Conservation (phyloP, 2,113 vertebrate genomes). For the Aix galericulata region DNA sequence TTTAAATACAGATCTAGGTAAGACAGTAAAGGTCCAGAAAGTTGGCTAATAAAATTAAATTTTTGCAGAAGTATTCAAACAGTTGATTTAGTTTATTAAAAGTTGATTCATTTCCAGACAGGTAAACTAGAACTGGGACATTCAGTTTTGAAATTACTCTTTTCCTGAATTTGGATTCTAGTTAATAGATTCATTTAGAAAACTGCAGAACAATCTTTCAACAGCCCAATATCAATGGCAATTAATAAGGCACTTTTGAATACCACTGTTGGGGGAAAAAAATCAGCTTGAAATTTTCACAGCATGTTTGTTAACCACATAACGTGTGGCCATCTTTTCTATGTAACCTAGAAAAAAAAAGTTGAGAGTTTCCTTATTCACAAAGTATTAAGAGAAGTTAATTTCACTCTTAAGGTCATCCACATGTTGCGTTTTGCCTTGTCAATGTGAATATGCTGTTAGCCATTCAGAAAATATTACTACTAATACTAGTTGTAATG, state of each 20-base stretch:
- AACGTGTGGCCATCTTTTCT: background rate
- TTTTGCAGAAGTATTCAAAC: background rate
- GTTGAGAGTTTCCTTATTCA: background rate
- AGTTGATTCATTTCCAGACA: background rate
- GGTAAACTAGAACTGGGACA: background rate
- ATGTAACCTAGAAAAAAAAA: background rate
- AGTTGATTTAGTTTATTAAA: background rate
- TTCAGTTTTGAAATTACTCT: background rate
- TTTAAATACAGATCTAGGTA: background rate
- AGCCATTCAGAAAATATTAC: background rate
- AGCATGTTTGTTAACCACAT: background rate
- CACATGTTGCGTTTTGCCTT: background rate
- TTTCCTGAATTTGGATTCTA: background rate
- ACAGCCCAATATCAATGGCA: background rate
- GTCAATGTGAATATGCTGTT: background rate
- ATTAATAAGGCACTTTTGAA: background rate
- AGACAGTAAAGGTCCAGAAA: background rate
- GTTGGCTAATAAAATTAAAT: background rate
- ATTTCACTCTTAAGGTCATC: background rate
- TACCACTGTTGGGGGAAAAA: background rate
- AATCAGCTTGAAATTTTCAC: background rate
- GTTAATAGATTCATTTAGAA: background rate
- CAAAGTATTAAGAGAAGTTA: background rate
- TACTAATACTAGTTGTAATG: background rate
- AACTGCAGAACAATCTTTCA: background rate